Evolutionary conservation across 2,797 vertebrate genomes (phyloP), one percentile per base, ranked within the genome.

Genomic region (Sebastes trivittatus): DNA sequence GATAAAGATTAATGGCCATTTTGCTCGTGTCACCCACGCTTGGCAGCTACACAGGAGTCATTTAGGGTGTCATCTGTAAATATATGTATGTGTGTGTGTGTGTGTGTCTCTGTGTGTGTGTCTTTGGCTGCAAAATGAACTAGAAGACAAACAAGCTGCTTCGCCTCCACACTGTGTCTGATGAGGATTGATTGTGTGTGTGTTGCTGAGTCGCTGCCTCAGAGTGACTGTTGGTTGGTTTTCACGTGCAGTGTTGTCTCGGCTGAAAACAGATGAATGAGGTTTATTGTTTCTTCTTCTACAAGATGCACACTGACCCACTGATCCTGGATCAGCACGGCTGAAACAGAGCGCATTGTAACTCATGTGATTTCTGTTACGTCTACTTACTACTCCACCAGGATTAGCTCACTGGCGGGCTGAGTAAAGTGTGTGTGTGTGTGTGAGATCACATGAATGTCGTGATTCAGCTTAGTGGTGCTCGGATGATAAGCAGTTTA

Each of bases 1-100:
- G 78, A 94, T 89, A 63, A 92, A 91, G 93, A 94, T 93, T 87
- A 92, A 93, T 92, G 85, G 65, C 72, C 34, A 16, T 77, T 89
- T 80, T 75, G 30, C 76, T 88, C 42, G 3, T 56, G 69, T 82
- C 83, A 77, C 72, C 74, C 75, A 72, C 14, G 23, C 85, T 82
- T 88, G 89, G 75, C 86, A 87, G 81, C 54, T 81, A 27, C 78
- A 82, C 79, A 10, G 64, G 73, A 89, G 86, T 93, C 68, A 49
- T 89, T 91, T 72, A 63, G 8, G 68, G 52, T 80, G 90, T 92
- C 79, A 54, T 77, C 71, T 84, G 27, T 77, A 56, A 88, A 61
- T 14, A 10, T 56, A 61, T 74, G 71, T 79, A 73, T 55, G 72
- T 36, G 80, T 27, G 27, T 29, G 27, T 36, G 80, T 58, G 64